These are phyloP conservation scores for Cantharis lateralis DNA, from an alignment of 2,888 invertebrate species.

Conservation along the genomic window DNA sequence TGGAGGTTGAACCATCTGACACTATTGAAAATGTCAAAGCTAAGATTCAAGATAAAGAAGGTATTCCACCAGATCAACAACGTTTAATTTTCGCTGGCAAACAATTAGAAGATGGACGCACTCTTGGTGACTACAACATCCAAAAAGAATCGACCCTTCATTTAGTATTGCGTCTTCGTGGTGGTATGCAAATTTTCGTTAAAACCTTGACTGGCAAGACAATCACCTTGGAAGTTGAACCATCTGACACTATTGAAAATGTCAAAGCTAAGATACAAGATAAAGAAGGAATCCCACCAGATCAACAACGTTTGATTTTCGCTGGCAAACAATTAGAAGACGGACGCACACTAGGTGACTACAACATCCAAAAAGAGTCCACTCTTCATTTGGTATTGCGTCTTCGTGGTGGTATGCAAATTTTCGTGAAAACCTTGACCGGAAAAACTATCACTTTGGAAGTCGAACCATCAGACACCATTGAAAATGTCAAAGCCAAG, in stretches of 20 bases:
- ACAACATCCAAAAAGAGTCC: not conserved
- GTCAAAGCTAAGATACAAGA: not conserved
- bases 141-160: not conserved
- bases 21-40: not conserved
- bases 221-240: not conserved
- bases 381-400: not conserved
- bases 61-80: not conserved
- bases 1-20: not conserved
- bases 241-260: not conserved
- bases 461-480: not conserved
- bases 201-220: not conserved
- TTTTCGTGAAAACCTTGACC: not conserved
- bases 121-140: not conserved
- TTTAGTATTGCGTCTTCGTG: not conserved
- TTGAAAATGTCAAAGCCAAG: not conserved
- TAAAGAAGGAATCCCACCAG: not conserved
- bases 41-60: not conserved
- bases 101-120: not conserved
- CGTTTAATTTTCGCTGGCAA: not conserved
- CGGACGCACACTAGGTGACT: not conserved
- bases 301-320: not conserved
- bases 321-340: not conserved
- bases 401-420: not conserved
- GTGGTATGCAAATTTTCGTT: not conserved
- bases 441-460: not conserved